Percentiles rank a stretch among this genome's conserved stretches.
Evolutionary conservation across 37 sponge, comb jelly and placozoan species (phyloP).

Genomic region (Spongilla lacustris): DNA sequence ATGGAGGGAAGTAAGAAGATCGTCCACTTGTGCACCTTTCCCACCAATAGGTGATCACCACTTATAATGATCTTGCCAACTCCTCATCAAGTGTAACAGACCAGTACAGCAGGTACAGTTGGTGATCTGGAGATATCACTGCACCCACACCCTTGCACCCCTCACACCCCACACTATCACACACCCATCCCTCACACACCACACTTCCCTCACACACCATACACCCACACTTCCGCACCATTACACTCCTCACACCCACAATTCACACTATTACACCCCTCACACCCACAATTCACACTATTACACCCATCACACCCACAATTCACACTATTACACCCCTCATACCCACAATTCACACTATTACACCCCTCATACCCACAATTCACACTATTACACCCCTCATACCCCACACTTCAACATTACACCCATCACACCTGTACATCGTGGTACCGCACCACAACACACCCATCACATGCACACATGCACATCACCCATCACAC

Average conservation of each 20-base stretch:
- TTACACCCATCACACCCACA: too few species aligned
- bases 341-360: too few species aligned
- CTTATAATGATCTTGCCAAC: conserved; percentile 36
- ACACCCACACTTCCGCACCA: too few species aligned
- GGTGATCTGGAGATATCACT: neutral
- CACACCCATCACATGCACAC: conserved; percentile 3
- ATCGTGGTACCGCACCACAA: too few species aligned
- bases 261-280: neutral
- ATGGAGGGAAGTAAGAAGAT: too few species aligned
- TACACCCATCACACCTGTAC: neutral
- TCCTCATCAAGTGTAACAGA: conserved; percentile 6
- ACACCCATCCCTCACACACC: neutral
- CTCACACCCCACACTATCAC: neutral
- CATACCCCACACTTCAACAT: neutral
- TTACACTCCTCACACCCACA: too few species aligned
- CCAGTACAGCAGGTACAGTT: conserved; percentile 52
- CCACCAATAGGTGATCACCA: conserved; percentile 35
- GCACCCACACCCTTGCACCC: neutral
- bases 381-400: too few species aligned
- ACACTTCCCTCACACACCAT: neutral
- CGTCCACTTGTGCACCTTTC: neutral
- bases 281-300: too few species aligned
- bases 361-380: too few species aligned
- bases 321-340: too few species aligned
- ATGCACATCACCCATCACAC: conserved; percentile 8